Base-by-base conservation (phyloP, 2,888 invertebrate genomes). In the Leptinotarsa rubiginosa region DNA sequence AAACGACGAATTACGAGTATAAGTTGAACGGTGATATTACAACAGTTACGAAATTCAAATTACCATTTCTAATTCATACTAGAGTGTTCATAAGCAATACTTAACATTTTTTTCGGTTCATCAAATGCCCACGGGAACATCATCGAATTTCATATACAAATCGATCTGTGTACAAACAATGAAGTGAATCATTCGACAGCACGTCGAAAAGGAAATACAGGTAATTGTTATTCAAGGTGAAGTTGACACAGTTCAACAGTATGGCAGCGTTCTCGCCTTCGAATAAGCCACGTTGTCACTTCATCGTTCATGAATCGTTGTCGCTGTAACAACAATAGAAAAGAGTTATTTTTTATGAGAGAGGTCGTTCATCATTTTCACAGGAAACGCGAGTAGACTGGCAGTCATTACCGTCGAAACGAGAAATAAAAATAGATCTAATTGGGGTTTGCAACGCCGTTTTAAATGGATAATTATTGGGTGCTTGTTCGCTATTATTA, bases 151-250 rank as follows among this genome's bases (percentile, higher is more conserved):
- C 41, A 41, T 41, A 52, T 52, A 22, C 22, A 18, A 56, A 62
- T 31, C 16, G 25, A 31, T 25, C 59, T 56, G 69, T 75, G 73
- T 73, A 73, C 73, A 76, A 79, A 79, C 78, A 80, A 77, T 79
- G 65, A 69, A 69, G 72, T 76, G 78, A 79, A 78, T 79, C 77
- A 79, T 67, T 77, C 25, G 18, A 74, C 78, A 41, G 41, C 10
- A 76, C 76, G 76, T 82, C 78, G 81, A 83, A 83, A 85, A 85
- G 85, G 85, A 86, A 86, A 85, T 86, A 84, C 83, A 83, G 84
- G 85, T 85, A 83, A 85, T 86, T 86, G 84, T 84, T 83, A 86
- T 86, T 86, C 86, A 86, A 86, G 86, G 86, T 85, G 82, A 85
- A 83, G 83, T 84, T 84, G 86, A 85, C 85, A 85, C 83, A 85